phyloP scores from a whole-genome alignment of 2,113 vertebrate genomes.

The Ahaetulla prasina region DNA sequence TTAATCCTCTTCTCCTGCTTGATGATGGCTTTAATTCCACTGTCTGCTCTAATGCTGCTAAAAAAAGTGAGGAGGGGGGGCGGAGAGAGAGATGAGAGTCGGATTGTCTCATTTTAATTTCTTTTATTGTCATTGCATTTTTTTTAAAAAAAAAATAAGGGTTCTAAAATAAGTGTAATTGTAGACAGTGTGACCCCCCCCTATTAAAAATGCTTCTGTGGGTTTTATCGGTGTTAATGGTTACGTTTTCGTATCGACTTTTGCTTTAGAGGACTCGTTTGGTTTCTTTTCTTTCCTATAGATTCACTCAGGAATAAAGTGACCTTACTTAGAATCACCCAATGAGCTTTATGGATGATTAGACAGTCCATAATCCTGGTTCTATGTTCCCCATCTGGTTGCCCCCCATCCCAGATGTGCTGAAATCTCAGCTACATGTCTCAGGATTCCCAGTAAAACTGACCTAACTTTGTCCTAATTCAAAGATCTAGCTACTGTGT shows the following conservation, averaged over 20 bases:
- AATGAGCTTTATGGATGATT: background rate
- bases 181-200: background rate
- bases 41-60: background rate
- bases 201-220: background rate
- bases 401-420: background rate
- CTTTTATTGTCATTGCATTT: background rate
- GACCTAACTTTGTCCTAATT: background rate
- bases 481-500: background rate
- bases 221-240: background rate
- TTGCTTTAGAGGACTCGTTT: background rate
- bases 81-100: background rate
- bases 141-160: background rate
- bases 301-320: background rate
- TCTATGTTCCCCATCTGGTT: background rate
- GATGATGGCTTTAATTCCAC: background rate
- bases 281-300: background rate
- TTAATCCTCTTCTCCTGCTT: background rate
- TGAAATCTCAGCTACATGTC: background rate
- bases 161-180: background rate
- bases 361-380: background rate
- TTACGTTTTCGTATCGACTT: background rate
- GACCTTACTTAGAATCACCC: background rate
- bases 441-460: background rate
- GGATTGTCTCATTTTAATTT: background rate
- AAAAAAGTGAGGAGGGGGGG: background rate